Evolutionary conservation across 2,888 invertebrate species (phyloP).

Genomic region (Drosophila rellima): DNA sequence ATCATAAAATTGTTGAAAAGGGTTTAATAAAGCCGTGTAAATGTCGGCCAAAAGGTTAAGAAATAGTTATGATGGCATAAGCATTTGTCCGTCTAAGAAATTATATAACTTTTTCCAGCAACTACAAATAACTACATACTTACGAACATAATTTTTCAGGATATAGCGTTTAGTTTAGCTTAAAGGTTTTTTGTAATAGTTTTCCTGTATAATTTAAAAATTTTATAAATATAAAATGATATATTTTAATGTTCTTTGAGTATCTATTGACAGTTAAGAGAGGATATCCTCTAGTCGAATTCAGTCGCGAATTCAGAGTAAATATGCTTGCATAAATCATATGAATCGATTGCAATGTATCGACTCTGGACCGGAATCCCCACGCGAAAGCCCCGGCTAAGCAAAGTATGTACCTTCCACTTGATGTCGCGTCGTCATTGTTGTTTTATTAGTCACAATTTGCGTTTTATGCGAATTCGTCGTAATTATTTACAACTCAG

Average conservation of each 20-base stretch:
- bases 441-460: constrained; percentile 67
- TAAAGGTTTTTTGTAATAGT: no score
- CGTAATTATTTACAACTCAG: constrained; percentile 75
- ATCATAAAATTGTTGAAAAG: constrained; percentile 18
- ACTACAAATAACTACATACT: no score
- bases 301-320: not conserved
- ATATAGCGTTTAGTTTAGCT: no score
- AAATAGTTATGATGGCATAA: not conserved
- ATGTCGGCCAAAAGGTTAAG: not conserved
- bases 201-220: no score
- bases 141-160: no score
- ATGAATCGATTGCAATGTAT: constrained; percentile 65
- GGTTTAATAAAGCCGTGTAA: constrained; percentile 18
- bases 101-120: not conserved
- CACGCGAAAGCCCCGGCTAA: constrained; percentile 44
- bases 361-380: constrained; percentile 55
- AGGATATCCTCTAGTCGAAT: constrained; percentile 3
- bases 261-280: not conserved
- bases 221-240: not conserved
- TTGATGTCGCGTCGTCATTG: constrained; percentile 39
- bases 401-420: constrained; percentile 34
- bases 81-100: not conserved
- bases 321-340: constrained; percentile 57
- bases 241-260: not conserved
- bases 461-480: constrained; percentile 55